phyloP scores from a whole-genome alignment of 1,140 invertebrate genomes.

The Yoshiicerus persimilis region DNA sequence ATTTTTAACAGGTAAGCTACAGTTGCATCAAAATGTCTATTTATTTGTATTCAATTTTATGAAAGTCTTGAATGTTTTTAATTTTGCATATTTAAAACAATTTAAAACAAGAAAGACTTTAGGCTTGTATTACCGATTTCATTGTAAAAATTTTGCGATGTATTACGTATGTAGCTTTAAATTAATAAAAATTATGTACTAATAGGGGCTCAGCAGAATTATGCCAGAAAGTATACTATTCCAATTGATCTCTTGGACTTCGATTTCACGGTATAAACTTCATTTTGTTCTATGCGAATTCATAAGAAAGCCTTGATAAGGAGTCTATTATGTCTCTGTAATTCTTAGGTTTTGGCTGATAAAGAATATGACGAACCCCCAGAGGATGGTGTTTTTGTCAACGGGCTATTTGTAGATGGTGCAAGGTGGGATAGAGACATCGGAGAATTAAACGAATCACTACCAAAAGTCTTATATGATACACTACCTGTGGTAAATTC shows the following conservation, averaged over 20 bases:
- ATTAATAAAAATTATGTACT: conserved; percentile 56
- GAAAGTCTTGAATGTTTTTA: no score
- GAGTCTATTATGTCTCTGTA: no score
- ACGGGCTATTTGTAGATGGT: conserved; percentile 84
- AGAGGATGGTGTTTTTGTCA: conserved; percentile 78
- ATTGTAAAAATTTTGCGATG: no score
- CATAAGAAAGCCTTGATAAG: no score
- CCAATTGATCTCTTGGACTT: conserved; percentile 88
- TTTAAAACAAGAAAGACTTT: no score
- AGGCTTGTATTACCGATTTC: no score
- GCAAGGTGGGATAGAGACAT: conserved; percentile 74
- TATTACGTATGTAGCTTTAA: no score
- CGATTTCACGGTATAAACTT: conserved; percentile 67
- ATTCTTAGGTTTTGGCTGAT: conserved; percentile 57
- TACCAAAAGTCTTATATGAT: conserved; percentile 79
- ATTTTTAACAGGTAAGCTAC: conserved; percentile 80
- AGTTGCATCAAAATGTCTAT: no score
- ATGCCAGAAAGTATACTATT: conserved; percentile 83
- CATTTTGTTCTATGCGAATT: not conserved
- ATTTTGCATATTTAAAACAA: no score
- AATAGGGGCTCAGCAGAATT: conserved; percentile 91
- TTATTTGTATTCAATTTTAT: no score
- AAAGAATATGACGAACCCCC: conserved; percentile 58
- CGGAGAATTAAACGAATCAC: conserved; percentile 74
- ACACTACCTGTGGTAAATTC: conserved; percentile 69